Evolutionary conservation across 2,113 vertebrate species (phyloP).

Genomic region (Sceloporus tristichus): DNA sequence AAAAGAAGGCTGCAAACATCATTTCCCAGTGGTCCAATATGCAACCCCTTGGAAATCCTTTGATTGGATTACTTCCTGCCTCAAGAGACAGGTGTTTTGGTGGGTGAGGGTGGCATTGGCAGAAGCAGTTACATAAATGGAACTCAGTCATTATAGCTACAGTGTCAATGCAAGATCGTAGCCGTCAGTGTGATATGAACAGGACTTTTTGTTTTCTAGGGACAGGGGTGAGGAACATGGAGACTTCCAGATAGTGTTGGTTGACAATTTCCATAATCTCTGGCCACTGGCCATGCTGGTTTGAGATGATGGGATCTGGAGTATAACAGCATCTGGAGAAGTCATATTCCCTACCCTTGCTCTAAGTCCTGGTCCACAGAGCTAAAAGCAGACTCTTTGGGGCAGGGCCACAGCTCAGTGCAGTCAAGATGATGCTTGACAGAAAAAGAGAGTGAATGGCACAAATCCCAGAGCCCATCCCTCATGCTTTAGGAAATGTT

Average conservation of each 20-base stretch:
- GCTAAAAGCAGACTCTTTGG: background rate
- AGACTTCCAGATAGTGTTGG: background rate
- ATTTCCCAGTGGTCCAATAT: no score
- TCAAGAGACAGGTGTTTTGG: no score
- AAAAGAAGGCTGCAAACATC: no score
- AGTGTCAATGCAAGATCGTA: no score
- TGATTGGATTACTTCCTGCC: no score
- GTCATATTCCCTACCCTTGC: background rate
- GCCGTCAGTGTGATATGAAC: background rate
- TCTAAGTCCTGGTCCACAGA: background rate
- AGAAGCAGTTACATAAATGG: no score
- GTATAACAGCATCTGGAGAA: background rate
- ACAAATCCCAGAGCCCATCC: background rate
- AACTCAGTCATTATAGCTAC: no score
- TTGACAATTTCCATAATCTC: background rate
- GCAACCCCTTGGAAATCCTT: no score
- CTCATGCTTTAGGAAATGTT: background rate
- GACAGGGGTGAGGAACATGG: background rate
- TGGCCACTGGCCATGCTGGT: background rate
- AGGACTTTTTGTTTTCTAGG: background rate
- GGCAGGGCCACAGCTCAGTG: background rate
- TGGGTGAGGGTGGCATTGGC: no score
- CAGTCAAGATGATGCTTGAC: no score
- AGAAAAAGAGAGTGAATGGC: background rate
- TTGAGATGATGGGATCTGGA: background rate